Evolutionary conservation across 1,140 invertebrate species (phyloP).

Genomic region (Panagrolaimus sp.): DNA sequence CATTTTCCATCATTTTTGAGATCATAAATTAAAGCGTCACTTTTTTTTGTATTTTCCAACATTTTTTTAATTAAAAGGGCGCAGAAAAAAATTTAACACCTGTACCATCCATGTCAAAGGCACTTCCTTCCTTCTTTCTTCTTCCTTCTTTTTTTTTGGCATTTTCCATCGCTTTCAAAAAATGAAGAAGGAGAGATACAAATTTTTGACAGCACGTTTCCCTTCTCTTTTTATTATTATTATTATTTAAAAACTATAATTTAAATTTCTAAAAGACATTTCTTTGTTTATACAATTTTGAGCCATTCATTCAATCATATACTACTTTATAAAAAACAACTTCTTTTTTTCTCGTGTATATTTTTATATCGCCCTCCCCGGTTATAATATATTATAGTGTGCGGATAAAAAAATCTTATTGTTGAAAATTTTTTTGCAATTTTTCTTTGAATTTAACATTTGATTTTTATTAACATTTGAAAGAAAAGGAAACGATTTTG

Average conservation of each 20-base stretch:
- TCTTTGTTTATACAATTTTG: conserved; percentile 2
- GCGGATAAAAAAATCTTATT: conserved; percentile 11
- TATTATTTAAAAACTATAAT: neutral
- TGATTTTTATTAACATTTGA: too few species aligned
- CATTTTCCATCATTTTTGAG: neutral
- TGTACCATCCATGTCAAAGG: neutral
- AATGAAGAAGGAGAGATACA: too few species aligned
- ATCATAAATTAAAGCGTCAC: neutral
- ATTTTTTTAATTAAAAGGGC: neutral
- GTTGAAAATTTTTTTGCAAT: neutral
- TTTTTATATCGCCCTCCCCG: neutral
- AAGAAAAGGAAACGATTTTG: too few species aligned
- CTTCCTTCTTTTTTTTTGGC: neutral
- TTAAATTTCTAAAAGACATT: neutral
- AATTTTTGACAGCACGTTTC: too few species aligned
- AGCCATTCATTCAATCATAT: neutral
- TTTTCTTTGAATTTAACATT: too few species aligned
- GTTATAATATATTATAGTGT: conserved; percentile 9
- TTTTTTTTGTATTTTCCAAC: conserved; percentile 1
- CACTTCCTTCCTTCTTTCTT: conserved; percentile 10
- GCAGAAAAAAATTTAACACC: neutral
- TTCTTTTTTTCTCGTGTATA: conserved; percentile 7
- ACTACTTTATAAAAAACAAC: conserved; percentile 8
- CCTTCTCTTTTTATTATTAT: neutral
- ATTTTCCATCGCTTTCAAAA: too few species aligned